phyloP scores from a whole-genome alignment of 2,888 invertebrate species.

The Scaptomyza polygonia region DNA sequence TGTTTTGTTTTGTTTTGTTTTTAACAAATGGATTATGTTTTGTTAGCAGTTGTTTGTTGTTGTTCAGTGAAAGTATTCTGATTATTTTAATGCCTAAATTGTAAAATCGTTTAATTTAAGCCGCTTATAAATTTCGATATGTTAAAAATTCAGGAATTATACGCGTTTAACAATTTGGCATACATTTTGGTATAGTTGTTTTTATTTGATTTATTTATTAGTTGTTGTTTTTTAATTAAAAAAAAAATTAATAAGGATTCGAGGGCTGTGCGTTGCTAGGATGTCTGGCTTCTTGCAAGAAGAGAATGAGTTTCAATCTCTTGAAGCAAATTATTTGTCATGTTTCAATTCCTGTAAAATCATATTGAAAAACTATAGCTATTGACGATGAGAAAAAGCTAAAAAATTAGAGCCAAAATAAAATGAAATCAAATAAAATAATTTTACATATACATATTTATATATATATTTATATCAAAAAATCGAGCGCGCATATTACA shows the following conservation, averaged over 20 bases:
- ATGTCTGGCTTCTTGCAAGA: constrained; percentile 47
- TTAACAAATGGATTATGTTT: constrained; percentile 59
- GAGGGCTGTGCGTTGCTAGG: constrained; percentile 46
- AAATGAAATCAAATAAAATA: constrained; percentile 51
- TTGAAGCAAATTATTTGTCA: constrained; percentile 73
- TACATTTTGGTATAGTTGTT: constrained; percentile 60
- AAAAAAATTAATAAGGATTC: constrained; percentile 26
- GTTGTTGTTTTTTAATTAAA: constrained; percentile 23
- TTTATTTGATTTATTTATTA: constrained; percentile 35
- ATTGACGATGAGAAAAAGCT: constrained; percentile 4
- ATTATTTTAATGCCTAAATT: constrained; percentile 68
- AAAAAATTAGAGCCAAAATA: constrained; percentile 28
- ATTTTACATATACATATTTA: constrained; percentile 69
- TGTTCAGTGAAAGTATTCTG: constrained; percentile 59
- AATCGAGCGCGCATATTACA: constrained; percentile 77
- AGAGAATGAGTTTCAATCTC: constrained; percentile 35
- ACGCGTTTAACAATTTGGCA: constrained; percentile 73
- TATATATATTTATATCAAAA: constrained; percentile 70
- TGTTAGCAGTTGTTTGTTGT: constrained; percentile 47
- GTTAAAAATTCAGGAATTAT: constrained; percentile 82
- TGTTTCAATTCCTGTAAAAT: constrained; percentile 72
- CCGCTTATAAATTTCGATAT: constrained; percentile 80
- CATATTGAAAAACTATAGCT: constrained; percentile 31
- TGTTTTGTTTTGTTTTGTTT: constrained; percentile 33
- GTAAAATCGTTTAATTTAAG: constrained; percentile 69